Percentiles rank a stretch among this genome's conserved stretches.
phyloP scores from a whole-genome alignment of 2,113 vertebrate genomes.

The Antechinus stuartii region DNA sequence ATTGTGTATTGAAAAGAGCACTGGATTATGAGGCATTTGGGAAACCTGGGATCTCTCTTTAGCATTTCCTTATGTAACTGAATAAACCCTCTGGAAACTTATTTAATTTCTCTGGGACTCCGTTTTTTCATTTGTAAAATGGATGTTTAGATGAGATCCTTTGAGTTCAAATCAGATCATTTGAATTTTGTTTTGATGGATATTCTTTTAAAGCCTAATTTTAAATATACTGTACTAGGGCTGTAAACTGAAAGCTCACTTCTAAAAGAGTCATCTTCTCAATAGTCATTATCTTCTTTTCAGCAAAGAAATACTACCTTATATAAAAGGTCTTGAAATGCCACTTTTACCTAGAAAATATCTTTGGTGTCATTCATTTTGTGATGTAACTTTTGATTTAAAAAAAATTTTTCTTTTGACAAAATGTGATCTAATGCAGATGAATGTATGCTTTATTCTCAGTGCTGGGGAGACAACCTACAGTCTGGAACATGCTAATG shows the following conservation, averaged over 20 bases:
- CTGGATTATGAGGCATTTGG: neutral
- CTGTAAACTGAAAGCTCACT: neutral
- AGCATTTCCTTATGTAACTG: neutral
- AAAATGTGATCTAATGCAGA: constrained; percentile 7
- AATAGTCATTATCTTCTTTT: neutral
- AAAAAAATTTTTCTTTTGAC: neutral
- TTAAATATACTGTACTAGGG: neutral
- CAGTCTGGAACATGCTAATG: constrained; percentile 90
- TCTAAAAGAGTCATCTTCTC: neutral
- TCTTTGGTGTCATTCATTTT: neutral
- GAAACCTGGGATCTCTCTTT: neutral
- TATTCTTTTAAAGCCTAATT: neutral
- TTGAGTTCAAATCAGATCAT: neutral
- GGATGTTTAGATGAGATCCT: neutral
- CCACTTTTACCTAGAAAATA: constrained; percentile 5
- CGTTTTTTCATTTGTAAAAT: neutral
- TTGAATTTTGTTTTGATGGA: constrained; percentile 19
- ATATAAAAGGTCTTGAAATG: constrained; percentile 1
- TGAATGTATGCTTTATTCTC: constrained; percentile 65
- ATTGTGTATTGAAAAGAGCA: neutral
- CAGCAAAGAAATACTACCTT: neutral
- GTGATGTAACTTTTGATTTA: neutral
- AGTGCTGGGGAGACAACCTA: constrained; percentile 96
- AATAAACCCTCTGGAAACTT: neutral
- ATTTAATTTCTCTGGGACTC: neutral